Conservation (phyloP, 2,113 vertebrate genomes). For the Oreochromis tanganicae region DNA sequence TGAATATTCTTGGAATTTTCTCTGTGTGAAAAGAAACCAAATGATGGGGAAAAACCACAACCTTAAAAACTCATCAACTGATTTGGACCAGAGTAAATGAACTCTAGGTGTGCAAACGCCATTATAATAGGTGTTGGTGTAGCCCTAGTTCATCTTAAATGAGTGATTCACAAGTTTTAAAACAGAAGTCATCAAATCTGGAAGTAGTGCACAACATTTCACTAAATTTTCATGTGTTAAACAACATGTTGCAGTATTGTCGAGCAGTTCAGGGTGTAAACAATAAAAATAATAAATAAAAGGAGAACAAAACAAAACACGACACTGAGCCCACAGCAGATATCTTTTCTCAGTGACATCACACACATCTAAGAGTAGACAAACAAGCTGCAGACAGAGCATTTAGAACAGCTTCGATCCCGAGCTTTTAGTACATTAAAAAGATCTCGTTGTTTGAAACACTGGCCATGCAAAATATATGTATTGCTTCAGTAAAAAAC, state of each 20-base stretch:
- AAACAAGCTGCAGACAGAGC: background rate
- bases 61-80: background rate
- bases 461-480: background rate
- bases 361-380: background rate
- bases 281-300: background rate
- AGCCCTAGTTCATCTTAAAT: background rate
- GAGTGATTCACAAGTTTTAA: background rate
- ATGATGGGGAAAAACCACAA: background rate
- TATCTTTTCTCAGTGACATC: background rate
- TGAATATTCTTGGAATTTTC: background rate
- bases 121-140: background rate
- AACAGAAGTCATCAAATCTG: background rate
- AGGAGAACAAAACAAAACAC: background rate
- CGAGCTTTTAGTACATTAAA: background rate
- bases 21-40: background rate
- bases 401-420: background rate
- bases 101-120: background rate
- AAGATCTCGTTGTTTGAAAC: background rate
- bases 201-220: background rate
- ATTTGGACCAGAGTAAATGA: background rate
- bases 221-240: background rate
- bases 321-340: accelerated
- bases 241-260: background rate
- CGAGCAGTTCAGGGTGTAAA: background rate
- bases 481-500: background rate